Base-by-base conservation (phyloP, 2,113 vertebrate genomes). In the Phodopus roborovskii region DNA sequence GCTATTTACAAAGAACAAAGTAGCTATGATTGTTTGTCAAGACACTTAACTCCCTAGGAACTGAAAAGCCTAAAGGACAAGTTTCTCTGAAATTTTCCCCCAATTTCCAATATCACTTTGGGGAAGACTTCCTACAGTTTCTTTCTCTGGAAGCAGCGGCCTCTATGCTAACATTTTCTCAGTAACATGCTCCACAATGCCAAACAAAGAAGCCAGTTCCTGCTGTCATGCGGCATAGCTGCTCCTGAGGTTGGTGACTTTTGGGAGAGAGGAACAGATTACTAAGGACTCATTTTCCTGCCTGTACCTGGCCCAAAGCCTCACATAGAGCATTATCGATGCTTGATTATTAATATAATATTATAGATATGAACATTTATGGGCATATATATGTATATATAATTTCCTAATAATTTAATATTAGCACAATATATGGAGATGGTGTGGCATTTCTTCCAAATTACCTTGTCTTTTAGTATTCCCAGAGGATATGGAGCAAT, bases 321-420 rank as follows among this genome's bases (percentile, higher is more conserved):
- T 3, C 28, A 7, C 42, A 9, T 0, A 0, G 28, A 28, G 4
- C 30, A 22, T 11, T 13, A 4, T 45, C 0, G 17, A 5, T n/a
- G 13, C 50, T 22, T 77, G 60, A 7, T 26, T 74, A 2, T n/a
- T 60, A 30, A 78, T 28, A 16, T 36, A 60, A 53, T 28, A 78
- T 83, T 66, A 56, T 22, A 17, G 56, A 50, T 36, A 87, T 48
- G 56, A 95, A 17, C 42, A 84, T 13, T 20, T 62, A 83, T 48
- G 15, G 0, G 2, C 7, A 45, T 93, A 66, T 53, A 64, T 75
- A 39, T 6, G 81, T 50, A 78, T 33, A 36, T 56, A 64, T 53
- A 53, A 53, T 74, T 50, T 74, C 28, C 50, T 93, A 77, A 86
- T 64, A 64, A 48, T 74, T 74, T 93, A 70, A 16, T 15, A 66